phyloP scores from a whole-genome alignment of 1,140 invertebrate genomes.

The Lepidurus couesii region DNA sequence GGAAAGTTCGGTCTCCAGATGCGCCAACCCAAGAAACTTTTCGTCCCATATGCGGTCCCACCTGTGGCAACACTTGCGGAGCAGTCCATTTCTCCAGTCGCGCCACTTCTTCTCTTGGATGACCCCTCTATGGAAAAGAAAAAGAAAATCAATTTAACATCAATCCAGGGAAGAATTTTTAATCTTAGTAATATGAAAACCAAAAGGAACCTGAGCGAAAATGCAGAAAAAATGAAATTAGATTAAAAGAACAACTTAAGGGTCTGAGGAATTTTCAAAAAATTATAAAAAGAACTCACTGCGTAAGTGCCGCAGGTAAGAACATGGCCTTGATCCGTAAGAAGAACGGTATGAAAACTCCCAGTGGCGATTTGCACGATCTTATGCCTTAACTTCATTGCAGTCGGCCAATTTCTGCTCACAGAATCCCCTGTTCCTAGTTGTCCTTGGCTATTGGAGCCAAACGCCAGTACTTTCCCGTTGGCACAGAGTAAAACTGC shows the following conservation, averaged over 20 bases:
- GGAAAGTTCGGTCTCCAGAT: slow-evolving; percentile 88
- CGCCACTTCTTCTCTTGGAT: slow-evolving; percentile 65
- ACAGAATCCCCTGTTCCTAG: slow-evolving; percentile 79
- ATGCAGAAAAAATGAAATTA: too few relatives aligned
- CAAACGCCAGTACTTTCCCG: slow-evolving; percentile 64
- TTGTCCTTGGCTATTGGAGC: slow-evolving; percentile 89
- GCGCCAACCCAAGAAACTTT: slow-evolving; percentile 89
- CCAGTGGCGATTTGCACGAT: slow-evolving; percentile 78
- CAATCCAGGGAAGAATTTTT: too few relatives aligned
- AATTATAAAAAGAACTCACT: slow-evolving; percentile 48
- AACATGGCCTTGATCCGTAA: slow-evolving; percentile 84
- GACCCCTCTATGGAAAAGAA: slow-evolving; percentile 64
- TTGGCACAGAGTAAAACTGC: slow-evolving; percentile 24
- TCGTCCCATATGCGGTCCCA: slow-evolving; percentile 68
- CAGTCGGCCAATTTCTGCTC: slow-evolving; percentile 64
- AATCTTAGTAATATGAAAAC: too few relatives aligned
- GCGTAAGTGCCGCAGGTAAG: slow-evolving; percentile 90
- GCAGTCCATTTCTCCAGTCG: slow-evolving; percentile 59
- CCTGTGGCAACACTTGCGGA: slow-evolving; percentile 70
- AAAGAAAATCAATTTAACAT: slow-evolving; percentile 27
- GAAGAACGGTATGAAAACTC: slow-evolving; percentile 86
- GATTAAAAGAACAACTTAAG: too few relatives aligned
- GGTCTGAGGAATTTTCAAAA: too few relatives aligned
- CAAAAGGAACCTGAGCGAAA: too few relatives aligned
- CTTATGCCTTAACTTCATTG: slow-evolving; percentile 60